phyloP scores from a whole-genome alignment of 1,140 invertebrate species.

The Scaptomyza pallida region DNA sequence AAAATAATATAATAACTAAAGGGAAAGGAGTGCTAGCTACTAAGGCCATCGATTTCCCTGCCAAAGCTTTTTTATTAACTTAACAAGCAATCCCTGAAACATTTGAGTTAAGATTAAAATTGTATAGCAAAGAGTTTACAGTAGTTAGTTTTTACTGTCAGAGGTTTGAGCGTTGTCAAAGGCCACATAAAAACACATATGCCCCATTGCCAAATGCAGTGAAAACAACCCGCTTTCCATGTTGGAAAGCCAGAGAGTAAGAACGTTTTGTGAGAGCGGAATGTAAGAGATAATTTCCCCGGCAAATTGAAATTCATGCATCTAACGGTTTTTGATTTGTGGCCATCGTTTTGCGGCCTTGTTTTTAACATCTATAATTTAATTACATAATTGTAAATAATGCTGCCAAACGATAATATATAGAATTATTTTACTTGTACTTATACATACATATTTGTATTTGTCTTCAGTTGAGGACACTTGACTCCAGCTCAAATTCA shows the following conservation, averaged over 20 bases:
- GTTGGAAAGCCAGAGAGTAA: slow-evolving; percentile 24
- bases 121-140: too few relatives aligned
- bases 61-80: too few relatives aligned
- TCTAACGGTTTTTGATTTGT: slow-evolving; percentile 13
- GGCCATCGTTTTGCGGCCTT: background rate
- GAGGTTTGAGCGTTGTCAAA: background rate
- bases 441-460: slow-evolving; percentile 3
- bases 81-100: too few relatives aligned
- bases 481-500: background rate
- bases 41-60: too few relatives aligned
- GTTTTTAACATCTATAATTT: slow-evolving; percentile 18
- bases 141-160: background rate
- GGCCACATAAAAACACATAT: background rate
- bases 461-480: background rate
- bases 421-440: background rate
- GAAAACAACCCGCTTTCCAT: slow-evolving; percentile 30
- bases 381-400: slow-evolving; percentile 30
- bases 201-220: background rate
- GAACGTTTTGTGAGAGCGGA: background rate
- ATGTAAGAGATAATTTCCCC: slow-evolving; percentile 34
- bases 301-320: slow-evolving; percentile 28
- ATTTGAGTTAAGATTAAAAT: too few relatives aligned
- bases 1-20: too few relatives aligned
- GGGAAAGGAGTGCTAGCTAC: too few relatives aligned
- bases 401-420: background rate